Base-by-base conservation (phyloP, 1,140 invertebrate genomes). In the Achatina immaculata region DNA sequence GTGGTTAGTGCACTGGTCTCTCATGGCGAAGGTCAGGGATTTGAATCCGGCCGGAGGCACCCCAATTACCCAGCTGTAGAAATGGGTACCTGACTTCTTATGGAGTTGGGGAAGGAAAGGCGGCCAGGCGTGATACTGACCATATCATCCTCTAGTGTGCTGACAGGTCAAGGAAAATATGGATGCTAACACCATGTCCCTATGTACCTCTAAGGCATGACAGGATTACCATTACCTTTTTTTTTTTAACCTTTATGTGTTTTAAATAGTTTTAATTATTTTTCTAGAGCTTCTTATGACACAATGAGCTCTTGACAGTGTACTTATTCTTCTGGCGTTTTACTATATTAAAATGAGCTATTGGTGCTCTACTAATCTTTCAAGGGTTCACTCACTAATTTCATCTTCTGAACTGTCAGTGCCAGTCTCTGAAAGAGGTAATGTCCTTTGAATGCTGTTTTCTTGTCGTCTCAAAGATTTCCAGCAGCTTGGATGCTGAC, bases 401-500 rank as follows among this genome's bases (percentile, higher is more conserved):
- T 74, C 43, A 51, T 51, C 45, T 31, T 51, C 45, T 45, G 72
- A 31, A 45, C 24, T 48, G 21, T 34, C 34, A 4, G 0, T 9
- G 31, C 28, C 34, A 14, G 31, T 40, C 1, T 65, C 21, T 36
- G 16, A 19, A 2, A 55, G 42, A 40, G 55, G 42, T 16, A 65
- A 31, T 55, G 3, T n/a, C 0, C 74, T 80, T 34, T 86, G 83
- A 31, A 87, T 83, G 72, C 88, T 87, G 69, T 87, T 87, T 31
- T 85, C 81, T 76, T 81, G 83, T 71, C 86, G 81, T 21, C 82
- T 80, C 3, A 84, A 85, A 9, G 88, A 87, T 45, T 82, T 81
- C 89, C 89, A 90, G 72, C 89, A 90, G 21, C 87, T 77, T 34
- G 89, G 89, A 66, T 90, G 89, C 72, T 88, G 88, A 80, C 89